Evolutionary conservation across 2,888 invertebrate species (phyloP), one percentile per base, ranked within the genome.

Genomic region (Ectemnius cavifrons): DNA sequence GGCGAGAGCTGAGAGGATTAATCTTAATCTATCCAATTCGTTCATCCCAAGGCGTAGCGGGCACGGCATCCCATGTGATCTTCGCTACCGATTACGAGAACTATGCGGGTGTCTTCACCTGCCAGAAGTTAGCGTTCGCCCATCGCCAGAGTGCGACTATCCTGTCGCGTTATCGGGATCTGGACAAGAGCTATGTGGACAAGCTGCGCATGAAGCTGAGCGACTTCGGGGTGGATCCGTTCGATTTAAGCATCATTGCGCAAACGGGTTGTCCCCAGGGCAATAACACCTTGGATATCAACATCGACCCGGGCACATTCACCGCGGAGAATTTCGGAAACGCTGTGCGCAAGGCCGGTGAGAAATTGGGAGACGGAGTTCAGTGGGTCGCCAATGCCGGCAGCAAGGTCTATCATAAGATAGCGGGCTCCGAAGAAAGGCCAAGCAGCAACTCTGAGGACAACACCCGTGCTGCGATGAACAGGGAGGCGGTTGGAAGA

Each of bases 91-190:
- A 97, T 87, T 96, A 96, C 87, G 91, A 92, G 0, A 94, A 92
- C 0, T 96, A 95, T 86, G 96, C 96, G 0, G 95, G 94, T 0
- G 92, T 96, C 63, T 96, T 95, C 91, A 95, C 95, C 0, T 96
- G 96, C 85, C 96, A 96, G 90, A 95, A 94, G 86, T 87, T 96
- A 14, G 93, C 94, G 0, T 94, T 96, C 83, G 95, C 94, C 0
- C 95, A 96, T 89, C 92, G 96, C 3, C 94, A 95, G 75, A 96
- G 96, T 0, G 95, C 96, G 0, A 95, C 96, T 65, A 96, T 98
- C 78, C 92, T 96, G n/a, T 96, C 96, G 0, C 93, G 96, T 64
- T 93, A 92, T 18, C 94, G 94, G 79, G 95, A 94, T 49, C 92
- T 96, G 63, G 96, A 96, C 80, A 95, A 93, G 88, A 92, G 93